Percentiles rank a stretch among this genome's conserved stretches.
phyloP scores from a whole-genome alignment of 2,113 vertebrate species.

The Hippocampus zosterae region DNA sequence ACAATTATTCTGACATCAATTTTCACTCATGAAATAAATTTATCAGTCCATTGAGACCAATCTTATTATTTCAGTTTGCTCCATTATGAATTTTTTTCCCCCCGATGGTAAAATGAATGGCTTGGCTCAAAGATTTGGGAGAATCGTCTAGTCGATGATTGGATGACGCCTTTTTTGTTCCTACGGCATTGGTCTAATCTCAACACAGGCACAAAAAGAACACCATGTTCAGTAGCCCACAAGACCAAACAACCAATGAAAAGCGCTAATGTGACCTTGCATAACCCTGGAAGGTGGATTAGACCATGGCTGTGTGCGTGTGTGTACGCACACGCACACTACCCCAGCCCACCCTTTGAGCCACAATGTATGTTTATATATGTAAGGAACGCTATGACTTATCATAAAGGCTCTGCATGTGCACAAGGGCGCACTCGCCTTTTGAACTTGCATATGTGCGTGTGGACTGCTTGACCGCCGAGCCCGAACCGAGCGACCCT shows the following conservation, averaged over 20 bases:
- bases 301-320: neutral
- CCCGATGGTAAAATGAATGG: neutral
- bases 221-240: slow-evolving; percentile 6
- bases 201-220: neutral
- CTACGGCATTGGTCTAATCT: neutral
- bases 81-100: neutral
- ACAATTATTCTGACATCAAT: no score
- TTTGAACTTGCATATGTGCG: neutral
- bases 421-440: neutral
- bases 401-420: neutral
- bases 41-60: no score
- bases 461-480: slow-evolving; percentile 26
- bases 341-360: neutral
- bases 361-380: slow-evolving; percentile 18
- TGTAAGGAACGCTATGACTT: neutral
- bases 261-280: slow-evolving; percentile 12
- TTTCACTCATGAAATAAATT: no score
- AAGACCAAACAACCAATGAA: slow-evolving; percentile 3
- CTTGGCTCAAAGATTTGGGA: neutral
- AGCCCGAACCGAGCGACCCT: slow-evolving; percentile 47
- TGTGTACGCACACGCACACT: neutral
- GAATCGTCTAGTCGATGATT: neutral
- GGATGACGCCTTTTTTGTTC: neutral
- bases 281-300: slow-evolving; percentile 17
- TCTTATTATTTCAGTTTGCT: neutral